Percentiles rank a stretch among this genome's conserved stretches.
phyloP scores from a whole-genome alignment of 2,797 vertebrate genomes.

The Chaetodon trifasciatus region DNA sequence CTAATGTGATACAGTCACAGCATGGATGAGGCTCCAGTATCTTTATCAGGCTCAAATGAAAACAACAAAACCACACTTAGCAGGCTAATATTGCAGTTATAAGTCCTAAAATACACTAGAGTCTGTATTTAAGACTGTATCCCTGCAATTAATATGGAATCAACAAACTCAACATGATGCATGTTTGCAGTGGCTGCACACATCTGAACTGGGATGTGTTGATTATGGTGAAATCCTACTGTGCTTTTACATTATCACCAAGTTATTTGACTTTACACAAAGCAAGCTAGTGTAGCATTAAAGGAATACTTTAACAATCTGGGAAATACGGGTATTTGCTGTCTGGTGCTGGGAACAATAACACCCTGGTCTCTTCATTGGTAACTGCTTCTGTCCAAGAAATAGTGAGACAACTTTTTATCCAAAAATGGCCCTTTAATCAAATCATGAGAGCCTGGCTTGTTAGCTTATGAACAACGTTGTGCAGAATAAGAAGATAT shows the following conservation, averaged over 20 bases:
- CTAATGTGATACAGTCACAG: not conserved
- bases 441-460: not conserved
- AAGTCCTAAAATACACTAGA: not conserved
- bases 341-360: too few species aligned
- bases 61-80: not conserved
- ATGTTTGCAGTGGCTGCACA: not conserved
- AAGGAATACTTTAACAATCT: not conserved
- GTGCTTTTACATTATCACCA: not conserved
- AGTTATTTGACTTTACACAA: not conserved
- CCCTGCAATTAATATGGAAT: not conserved
- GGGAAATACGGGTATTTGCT: not conserved
- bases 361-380: too few species aligned
- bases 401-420: too few species aligned
- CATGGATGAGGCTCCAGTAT: not conserved
- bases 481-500: not conserved
- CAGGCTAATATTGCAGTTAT: too few species aligned
- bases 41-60: slow-evolving; percentile 4
- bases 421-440: not conserved
- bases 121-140: not conserved
- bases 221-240: not conserved
- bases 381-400: too few species aligned
- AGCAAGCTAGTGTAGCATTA: not conserved
- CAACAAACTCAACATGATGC: not conserved
- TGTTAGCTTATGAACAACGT: not conserved
- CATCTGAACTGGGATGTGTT: not conserved